Evolutionary conservation across 2,797 vertebrate genomes (phyloP).

Genomic region (Bufotes viridis): DNA sequence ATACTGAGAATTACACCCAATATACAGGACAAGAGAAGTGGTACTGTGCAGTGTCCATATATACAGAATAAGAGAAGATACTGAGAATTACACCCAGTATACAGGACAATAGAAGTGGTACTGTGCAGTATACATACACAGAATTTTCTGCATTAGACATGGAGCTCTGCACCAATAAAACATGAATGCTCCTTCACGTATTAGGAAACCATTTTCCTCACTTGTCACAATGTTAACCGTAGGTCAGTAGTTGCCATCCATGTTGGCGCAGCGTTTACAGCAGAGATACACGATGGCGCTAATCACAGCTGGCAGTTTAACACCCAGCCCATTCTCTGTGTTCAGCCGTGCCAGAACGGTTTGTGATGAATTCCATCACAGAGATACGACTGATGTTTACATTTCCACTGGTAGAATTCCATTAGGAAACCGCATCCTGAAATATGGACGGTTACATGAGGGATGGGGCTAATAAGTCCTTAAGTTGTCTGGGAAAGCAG

Average conservation of each 20-base stretch:
- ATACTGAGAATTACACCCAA: no score
- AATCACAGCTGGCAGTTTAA: constrained; percentile 18
- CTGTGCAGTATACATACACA: background rate
- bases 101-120: no score
- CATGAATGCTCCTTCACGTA: no score
- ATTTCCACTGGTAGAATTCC: background rate
- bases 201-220: no score
- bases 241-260: background rate
- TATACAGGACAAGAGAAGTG: no score
- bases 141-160: no score
- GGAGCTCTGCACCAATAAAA: no score
- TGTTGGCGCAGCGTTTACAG: background rate
- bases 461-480: no score
- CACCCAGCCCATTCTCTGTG: constrained; percentile 1
- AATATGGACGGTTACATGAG: background rate
- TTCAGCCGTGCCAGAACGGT: constrained; percentile 8
- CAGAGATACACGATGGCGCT: background rate
- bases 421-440: background rate
- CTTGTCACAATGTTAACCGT: no score
- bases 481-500: background rate
- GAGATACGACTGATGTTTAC: background rate
- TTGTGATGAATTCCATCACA: constrained; percentile 4
- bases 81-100: no score
- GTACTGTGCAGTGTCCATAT: background rate
- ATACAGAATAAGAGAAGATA: background rate